Conservation (phyloP, 2,888 invertebrate genomes). For the Aphodius sticticus region DNA sequence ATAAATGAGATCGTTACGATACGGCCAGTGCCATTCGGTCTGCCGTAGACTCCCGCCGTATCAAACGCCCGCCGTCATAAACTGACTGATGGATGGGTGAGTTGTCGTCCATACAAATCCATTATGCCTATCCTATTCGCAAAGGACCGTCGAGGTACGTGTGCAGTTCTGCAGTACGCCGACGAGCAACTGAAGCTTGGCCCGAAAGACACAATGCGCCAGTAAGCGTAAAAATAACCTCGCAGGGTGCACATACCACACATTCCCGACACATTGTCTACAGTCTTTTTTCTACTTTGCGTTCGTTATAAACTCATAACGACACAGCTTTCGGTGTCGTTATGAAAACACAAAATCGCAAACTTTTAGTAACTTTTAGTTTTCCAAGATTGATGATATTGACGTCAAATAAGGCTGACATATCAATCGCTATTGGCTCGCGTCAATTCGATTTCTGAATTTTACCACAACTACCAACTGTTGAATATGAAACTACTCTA, state of each 20-base stretch:
- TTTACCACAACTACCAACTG: too few relatives aligned
- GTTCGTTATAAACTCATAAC: too few relatives aligned
- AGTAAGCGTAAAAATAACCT: neutral
- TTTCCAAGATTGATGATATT: too few relatives aligned
- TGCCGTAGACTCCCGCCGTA: conserved; percentile 12
- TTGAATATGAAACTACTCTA: too few relatives aligned
- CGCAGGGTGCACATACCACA: neutral
- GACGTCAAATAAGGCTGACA: too few relatives aligned
- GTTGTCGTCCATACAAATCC: conserved; percentile 33
- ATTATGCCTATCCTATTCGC: conserved; percentile 28
- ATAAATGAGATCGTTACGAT: conserved; percentile 39
- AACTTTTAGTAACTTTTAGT: too few relatives aligned
- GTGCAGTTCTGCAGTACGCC: neutral
- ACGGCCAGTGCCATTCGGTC: conserved; percentile 35
- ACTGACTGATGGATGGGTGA: conserved; percentile 35
- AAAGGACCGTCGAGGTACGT: neutral
- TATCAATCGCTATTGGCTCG: too few relatives aligned
- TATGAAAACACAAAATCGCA: too few relatives aligned
- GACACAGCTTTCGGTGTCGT: too few relatives aligned
- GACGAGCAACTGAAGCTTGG: neutral
- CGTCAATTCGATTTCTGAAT: too few relatives aligned
- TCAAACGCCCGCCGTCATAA: conserved; percentile 35
- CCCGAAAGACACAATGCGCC: neutral
- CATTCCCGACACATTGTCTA: neutral
- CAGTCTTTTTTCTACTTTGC: neutral